phyloP scores from a whole-genome alignment of 2,797 vertebrate genomes.

The Cacajao melanocephalus region DNA sequence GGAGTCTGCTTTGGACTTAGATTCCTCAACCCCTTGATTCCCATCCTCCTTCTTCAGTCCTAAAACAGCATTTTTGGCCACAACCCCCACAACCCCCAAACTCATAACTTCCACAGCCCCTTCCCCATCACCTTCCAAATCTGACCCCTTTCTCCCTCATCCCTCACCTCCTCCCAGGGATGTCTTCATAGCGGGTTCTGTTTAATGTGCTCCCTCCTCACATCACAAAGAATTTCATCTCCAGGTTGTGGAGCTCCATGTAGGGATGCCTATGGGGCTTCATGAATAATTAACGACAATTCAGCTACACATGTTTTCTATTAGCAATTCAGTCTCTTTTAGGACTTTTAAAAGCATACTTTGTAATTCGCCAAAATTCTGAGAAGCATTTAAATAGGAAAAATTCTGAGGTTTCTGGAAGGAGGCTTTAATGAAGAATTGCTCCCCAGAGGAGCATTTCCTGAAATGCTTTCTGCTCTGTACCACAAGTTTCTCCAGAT shows the following conservation, averaged over 20 bases:
- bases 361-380: slow-evolving; percentile 72
- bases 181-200: not conserved
- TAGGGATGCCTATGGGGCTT: not conserved
- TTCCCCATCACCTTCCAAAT: not conserved
- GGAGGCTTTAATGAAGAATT: slow-evolving; percentile 64
- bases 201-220: not conserved
- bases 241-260: not conserved
- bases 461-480: slow-evolving; percentile 57
- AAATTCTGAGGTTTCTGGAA: slow-evolving; percentile 68
- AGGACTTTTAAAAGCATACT: slow-evolving; percentile 73
- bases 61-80: not conserved
- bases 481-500: slow-evolving; percentile 68
- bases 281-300: slow-evolving; percentile 73
- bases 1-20: not conserved
- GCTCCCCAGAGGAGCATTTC: slow-evolving; percentile 62
- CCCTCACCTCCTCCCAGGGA: not conserved
- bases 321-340: slow-evolving; percentile 72
- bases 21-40: not conserved
- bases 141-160: not conserved
- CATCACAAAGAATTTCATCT: slow-evolving; percentile 26
- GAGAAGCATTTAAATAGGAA: slow-evolving; percentile 72
- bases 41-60: not conserved
- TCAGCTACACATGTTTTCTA: slow-evolving; percentile 72
- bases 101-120: not conserved
- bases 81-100: not conserved